Conservation (phyloP, 2,797 vertebrate species). For the Alcedo atthis region DNA sequence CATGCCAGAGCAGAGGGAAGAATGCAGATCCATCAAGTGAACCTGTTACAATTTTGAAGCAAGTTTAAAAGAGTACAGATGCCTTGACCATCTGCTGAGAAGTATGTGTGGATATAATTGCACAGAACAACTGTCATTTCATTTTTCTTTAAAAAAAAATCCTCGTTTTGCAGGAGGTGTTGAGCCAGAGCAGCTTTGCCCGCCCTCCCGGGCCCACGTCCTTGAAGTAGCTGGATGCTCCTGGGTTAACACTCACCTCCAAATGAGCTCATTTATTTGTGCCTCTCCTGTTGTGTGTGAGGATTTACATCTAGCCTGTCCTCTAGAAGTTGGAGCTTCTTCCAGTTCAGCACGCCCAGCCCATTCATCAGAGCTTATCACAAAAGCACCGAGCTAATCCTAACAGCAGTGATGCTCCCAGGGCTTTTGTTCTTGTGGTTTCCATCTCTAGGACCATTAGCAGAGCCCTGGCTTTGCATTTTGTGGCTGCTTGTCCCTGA, state of each 20-base stretch:
- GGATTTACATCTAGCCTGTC: neutral
- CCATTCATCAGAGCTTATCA: neutral
- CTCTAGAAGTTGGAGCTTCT: neutral
- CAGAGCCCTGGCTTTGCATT: neutral
- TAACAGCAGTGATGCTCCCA: neutral
- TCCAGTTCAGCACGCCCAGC: neutral
- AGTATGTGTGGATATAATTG: neutral
- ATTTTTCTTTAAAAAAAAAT: neutral
- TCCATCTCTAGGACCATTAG: neutral
- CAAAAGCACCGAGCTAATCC: neutral
- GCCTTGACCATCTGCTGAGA: slow-evolving; percentile 33
- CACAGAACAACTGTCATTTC: neutral
- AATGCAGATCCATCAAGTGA: slow-evolving; percentile 20
- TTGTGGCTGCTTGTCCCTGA: neutral
- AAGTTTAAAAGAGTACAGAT: slow-evolving; percentile 8
- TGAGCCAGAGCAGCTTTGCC: neutral
- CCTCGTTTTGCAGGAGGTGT: neutral
- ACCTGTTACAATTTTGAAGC: slow-evolving; percentile 12
- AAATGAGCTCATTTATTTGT: neutral
- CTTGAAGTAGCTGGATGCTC: neutral
- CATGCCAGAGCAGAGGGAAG: neutral
- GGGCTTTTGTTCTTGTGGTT: neutral
- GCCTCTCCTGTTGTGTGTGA: neutral
- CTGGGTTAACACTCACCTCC: neutral
- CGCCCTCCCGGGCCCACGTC: neutral